phyloP scores from a whole-genome alignment of 2,797 vertebrate genomes.

The Lepus oiostolus region DNA sequence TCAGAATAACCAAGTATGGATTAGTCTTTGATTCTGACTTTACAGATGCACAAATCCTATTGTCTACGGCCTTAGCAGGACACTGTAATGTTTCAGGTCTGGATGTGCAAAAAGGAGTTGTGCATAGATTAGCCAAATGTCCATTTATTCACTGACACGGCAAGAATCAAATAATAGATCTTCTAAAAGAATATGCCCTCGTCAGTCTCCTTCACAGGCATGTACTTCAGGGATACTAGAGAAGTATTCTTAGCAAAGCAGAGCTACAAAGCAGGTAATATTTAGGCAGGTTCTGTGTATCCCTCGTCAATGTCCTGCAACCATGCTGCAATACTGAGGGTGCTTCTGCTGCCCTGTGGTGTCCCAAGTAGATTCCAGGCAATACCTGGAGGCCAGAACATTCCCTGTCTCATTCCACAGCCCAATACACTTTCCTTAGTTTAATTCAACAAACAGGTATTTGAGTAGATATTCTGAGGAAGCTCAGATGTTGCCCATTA shows the following conservation, averaged over 20 bases:
- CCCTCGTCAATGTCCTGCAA: neutral
- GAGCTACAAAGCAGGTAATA: neutral
- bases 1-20: constrained; percentile 86
- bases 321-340: neutral
- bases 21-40: constrained; percentile 87
- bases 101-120: constrained; percentile 72
- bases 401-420: neutral
- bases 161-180: constrained; percentile 70
- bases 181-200: constrained; percentile 64
- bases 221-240: neutral
- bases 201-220: constrained; percentile 28
- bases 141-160: constrained; percentile 74
- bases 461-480: neutral
- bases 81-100: constrained; percentile 67
- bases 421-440: neutral
- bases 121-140: constrained; percentile 84
- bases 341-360: neutral
- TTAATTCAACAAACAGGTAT: constrained; percentile 28
- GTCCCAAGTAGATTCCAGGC: neutral
- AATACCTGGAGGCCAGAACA: neutral
- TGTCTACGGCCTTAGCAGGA: constrained; percentile 79
- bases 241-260: constrained; percentile 52
- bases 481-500: neutral
- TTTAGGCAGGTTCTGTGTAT: neutral
- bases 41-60: constrained; percentile 81